A percentile compares a stretch with the other conserved stretches of the same genome.
Conservation (phyloP, 2,113 vertebrate species). For the Notechis scutatus region DNA sequence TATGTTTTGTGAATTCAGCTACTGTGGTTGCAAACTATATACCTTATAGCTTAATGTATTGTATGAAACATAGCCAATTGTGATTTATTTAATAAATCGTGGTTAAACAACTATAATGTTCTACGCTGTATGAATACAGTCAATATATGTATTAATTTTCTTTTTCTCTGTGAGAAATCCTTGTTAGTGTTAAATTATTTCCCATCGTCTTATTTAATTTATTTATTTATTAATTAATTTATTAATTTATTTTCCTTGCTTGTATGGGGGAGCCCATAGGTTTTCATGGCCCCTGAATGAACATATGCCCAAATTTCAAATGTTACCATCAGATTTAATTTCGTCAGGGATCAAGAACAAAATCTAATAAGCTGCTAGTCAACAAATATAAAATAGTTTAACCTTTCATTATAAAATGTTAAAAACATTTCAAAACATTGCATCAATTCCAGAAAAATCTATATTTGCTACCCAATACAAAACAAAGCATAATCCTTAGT, state of each 20-base stretch:
- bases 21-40: not conserved
- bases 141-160: not conserved
- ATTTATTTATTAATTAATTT: too few relatives aligned
- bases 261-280: not conserved
- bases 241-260: not conserved
- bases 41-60: not conserved
- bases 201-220: not conserved
- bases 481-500: not conserved
- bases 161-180: not conserved
- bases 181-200: too few relatives aligned
- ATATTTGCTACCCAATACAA: not conserved
- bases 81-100: not conserved
- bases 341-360: not conserved
- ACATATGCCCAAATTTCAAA: not conserved
- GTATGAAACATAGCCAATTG: not conserved
- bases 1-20: not conserved
- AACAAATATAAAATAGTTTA: not conserved
- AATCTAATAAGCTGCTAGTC: not conserved
- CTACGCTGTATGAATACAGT: not conserved
- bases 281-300: not conserved
- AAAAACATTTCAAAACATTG: not conserved
- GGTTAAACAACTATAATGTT: not conserved
- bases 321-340: not conserved
- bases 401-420: conserved; percentile 2
- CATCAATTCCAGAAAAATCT: not conserved